Base-by-base conservation (phyloP, 30 jellyfish, hydroid and myxozoan genomes). In the Aurelia sp. region DNA sequence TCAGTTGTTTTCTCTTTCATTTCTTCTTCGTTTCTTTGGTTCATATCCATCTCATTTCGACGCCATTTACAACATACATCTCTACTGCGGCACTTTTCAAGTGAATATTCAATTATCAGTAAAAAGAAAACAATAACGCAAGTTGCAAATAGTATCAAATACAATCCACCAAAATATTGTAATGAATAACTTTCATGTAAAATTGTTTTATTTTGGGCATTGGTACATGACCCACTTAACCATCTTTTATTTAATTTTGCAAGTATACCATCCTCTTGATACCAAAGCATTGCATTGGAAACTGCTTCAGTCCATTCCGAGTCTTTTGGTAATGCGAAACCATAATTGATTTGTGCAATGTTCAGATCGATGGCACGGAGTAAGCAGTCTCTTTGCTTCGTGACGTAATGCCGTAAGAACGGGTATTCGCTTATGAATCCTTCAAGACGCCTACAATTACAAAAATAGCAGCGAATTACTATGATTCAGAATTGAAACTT, bases 371-470 rank as follows among this genome's bases (percentile, higher is more conserved):
- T 65, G 37, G 79, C 21, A 7, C 81, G 73, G 27, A 91, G 79
- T 52, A 67, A 51, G 77, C 97, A 91, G 18, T 76, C 80, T 31
- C 84, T 51, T 31, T 91, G 94, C 10, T 79, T 71, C 33, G 92
- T 50, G 41, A 84, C 52, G 93, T 85, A 78, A 57, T 74, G 65
- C 35, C 76, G 81, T 60, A 91, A 63, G 57, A 91, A 77, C 19
- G 68, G 47, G 62, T 71, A 84, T 35, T 86, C 97, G 61, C 13
- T 50, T 64, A 91, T 85, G 90, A 91, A 79, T 21, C 96, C 97
- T 17, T 84, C 72, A 11, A 91, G 74, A 66, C 83, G 66, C 71
- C 96, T 91, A 30, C n/a, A 76, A 84, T 22, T 40, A 0, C 59
- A 7, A 44, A 44, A 44, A 44, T 44, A 44, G 8, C 55, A 44